These are phyloP conservation scores for Polymixis lichenea DNA, from an alignment of 2,888 invertebrate genomes.

Conservation along the genomic window DNA sequence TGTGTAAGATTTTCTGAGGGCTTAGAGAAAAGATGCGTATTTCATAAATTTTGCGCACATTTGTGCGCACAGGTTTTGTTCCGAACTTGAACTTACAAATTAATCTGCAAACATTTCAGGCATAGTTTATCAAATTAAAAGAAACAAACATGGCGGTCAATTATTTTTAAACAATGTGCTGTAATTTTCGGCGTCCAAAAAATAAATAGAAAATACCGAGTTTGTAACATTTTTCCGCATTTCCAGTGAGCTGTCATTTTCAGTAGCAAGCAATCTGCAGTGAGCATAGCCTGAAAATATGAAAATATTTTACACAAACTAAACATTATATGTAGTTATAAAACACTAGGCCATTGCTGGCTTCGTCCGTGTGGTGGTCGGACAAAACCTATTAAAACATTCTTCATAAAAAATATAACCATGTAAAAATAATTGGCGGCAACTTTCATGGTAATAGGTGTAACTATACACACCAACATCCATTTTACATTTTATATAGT, in stretches of 20 bases:
- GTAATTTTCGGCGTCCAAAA: constrained; percentile 2
- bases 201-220: neutral
- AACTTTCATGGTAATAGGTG: neutral
- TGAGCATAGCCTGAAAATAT: neutral
- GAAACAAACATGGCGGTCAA: too few relatives aligned
- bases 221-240: neutral
- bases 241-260: constrained; percentile 5
- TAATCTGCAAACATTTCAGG: neutral
- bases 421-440: neutral
- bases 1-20: neutral
- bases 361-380: too few relatives aligned
- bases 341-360: neutral
- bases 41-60: neutral
- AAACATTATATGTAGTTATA: neutral
- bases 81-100: neutral
- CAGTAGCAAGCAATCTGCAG: neutral
- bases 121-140: neutral
- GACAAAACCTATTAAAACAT: too few relatives aligned
- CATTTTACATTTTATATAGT: neutral
- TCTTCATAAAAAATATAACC: too few relatives aligned
- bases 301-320: neutral
- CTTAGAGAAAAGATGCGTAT: neutral
- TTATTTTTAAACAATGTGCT: neutral
- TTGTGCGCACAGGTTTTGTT: neutral
- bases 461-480: neutral